These are phyloP conservation scores for Xyliphius kryptos DNA, from an alignment of 2,113 vertebrate species.

Conservation along the genomic window DNA sequence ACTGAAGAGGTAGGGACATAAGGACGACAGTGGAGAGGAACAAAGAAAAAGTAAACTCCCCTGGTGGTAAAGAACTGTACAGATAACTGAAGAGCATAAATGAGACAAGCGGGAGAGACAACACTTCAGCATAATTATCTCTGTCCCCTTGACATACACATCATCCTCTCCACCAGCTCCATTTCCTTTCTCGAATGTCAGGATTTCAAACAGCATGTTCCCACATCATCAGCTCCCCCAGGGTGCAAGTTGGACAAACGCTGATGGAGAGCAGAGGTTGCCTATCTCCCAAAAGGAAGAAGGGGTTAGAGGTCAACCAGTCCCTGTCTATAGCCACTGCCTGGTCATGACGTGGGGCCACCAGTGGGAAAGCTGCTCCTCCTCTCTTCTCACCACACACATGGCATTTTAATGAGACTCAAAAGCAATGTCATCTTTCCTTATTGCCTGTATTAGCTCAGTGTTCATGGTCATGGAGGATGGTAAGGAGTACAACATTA, in stretches of 20 bases:
- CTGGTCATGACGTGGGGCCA: conserved; percentile 44
- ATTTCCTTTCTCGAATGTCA: conserved; percentile 24
- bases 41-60: conserved; percentile 24
- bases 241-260: conserved; percentile 64
- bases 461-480: no score
- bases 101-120: conserved; percentile 1
- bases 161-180: conserved; percentile 39
- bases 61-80: not conserved
- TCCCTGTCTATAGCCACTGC: conserved; percentile 35
- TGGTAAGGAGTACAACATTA: no score
- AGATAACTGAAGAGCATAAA: conserved; percentile 13
- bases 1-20: conserved; percentile 25
- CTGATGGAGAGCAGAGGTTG: conserved; percentile 85
- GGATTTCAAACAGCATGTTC: conserved; percentile 76
- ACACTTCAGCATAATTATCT: conserved; percentile 16
- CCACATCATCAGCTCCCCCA: conserved; percentile 71
- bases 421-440: conserved; percentile 42
- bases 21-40: conserved; percentile 4
- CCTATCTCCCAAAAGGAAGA: conserved; percentile 76
- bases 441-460: conserved; percentile 24
- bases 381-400: conserved; percentile 60
- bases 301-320: conserved; percentile 55
- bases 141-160: no score
- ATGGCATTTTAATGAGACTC: conserved; percentile 57
- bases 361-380: conserved; percentile 58